Evolutionary conservation across 2,888 invertebrate species (phyloP).

Genomic region (Andrena dorsata): DNA sequence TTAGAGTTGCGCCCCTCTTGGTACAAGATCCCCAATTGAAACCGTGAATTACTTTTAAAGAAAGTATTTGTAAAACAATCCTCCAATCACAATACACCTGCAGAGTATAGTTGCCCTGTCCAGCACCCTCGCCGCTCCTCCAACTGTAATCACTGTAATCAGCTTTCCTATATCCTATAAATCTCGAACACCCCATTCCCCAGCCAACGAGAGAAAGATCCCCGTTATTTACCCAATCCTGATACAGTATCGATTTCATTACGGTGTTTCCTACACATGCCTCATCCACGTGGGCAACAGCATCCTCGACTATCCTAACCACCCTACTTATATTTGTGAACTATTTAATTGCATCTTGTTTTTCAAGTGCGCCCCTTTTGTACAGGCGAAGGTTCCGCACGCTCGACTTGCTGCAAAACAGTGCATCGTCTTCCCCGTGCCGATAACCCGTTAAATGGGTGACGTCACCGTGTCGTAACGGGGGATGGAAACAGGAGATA

Average conservation of each 20-base stretch:
- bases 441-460: constrained; percentile 42
- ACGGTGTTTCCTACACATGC: not conserved
- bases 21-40: no score
- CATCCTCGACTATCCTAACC: not conserved
- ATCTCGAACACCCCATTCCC: not conserved
- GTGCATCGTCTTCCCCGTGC: constrained; percentile 27
- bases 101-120: no score
- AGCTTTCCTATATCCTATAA: not conserved
- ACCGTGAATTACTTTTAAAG: no score
- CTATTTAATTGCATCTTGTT: constrained; percentile 18
- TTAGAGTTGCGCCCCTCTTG: no score
- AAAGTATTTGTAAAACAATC: no score
- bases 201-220: not conserved
- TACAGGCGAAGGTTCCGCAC: constrained; percentile 25
- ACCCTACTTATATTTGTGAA: not conserved
- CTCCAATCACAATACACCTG: no score
- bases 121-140: not conserved
- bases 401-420: constrained; percentile 36
- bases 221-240: not conserved
- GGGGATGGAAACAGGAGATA: constrained; percentile 24
- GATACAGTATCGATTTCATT: not conserved
- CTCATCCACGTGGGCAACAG: not conserved
- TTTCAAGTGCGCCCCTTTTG: not conserved
- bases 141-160: not conserved
- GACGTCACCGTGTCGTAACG: constrained; percentile 11